phyloP scores from a whole-genome alignment of 2,113 vertebrate species.

The Monopterus albus region DNA sequence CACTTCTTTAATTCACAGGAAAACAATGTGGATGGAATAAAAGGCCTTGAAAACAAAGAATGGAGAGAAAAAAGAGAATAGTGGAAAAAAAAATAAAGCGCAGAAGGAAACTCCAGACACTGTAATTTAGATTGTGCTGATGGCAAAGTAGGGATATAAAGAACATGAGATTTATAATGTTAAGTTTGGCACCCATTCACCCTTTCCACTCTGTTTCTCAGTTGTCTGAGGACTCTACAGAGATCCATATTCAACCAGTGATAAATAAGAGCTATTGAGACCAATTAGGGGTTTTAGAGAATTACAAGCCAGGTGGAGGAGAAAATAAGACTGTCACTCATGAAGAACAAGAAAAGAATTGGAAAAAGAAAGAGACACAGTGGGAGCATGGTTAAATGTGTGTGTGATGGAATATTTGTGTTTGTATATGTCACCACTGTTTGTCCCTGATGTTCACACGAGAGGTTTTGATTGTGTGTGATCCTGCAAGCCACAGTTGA shows the following conservation, averaged over 20 bases:
- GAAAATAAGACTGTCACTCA: constrained; percentile 72
- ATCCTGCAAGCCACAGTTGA: constrained; percentile 63
- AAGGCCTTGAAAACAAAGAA: constrained; percentile 17
- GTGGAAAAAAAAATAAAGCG: constrained; percentile 40
- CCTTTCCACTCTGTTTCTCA: constrained; percentile 71
- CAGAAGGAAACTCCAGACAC: constrained; percentile 72
- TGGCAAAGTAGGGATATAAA: constrained; percentile 73
- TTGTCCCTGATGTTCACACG: constrained; percentile 23
- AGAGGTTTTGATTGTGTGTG: constrained; percentile 47
- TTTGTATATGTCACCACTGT: constrained; percentile 13
- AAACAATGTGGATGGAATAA: constrained; percentile 23
- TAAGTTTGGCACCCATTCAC: constrained; percentile 71
- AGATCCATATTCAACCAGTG: constrained; percentile 67
- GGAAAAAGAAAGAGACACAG: constrained; percentile 17
- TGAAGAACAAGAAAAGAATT: constrained; percentile 20
- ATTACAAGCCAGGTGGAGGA: constrained; percentile 53
- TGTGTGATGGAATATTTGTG: not conserved
- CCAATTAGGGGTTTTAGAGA: constrained; percentile 75
- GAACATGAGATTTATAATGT: constrained; percentile 79
- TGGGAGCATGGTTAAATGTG: not conserved
- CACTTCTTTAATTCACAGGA: constrained; percentile 11
- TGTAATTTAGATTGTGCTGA: constrained; percentile 78
- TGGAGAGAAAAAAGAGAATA: constrained; percentile 44
- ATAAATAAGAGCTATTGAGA: constrained; percentile 76
- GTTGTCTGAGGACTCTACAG: constrained; percentile 51